Evolutionary conservation across 2,888 invertebrate species (phyloP).

Genomic region (Sisyra nigra): DNA sequence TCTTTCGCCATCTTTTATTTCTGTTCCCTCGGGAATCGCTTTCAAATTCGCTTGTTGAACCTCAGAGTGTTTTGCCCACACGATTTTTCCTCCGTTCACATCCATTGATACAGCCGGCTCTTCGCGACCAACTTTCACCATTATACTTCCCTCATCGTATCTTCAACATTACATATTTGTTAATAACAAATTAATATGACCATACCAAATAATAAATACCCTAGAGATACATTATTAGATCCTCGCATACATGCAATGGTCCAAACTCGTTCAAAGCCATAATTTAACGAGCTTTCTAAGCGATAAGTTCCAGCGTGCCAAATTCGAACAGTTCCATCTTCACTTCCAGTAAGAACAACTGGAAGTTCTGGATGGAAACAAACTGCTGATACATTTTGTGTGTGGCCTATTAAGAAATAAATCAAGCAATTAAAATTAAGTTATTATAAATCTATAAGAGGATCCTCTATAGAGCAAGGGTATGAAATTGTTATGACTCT

Average conservation of each 20-base stretch:
- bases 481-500: no score
- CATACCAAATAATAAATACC: no score
- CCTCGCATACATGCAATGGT: slow-evolving; percentile 85
- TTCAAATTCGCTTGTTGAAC: slow-evolving; percentile 93
- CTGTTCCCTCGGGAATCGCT: slow-evolving; percentile 59
- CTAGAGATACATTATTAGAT: slow-evolving; percentile 90
- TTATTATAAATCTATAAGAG: no score
- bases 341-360: slow-evolving; percentile 90
- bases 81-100: slow-evolving; percentile 92
- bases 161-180: slow-evolving; percentile 20
- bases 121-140: slow-evolving; percentile 93
- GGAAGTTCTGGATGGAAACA: slow-evolving; percentile 98
- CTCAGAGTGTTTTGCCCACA: slow-evolving; percentile 98
- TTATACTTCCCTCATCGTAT: slow-evolving; percentile 93
- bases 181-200: no score
- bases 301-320: slow-evolving; percentile 99
- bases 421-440: no score
- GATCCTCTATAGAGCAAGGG: no score
- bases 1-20: slow-evolving; percentile 74
- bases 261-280: slow-evolving; percentile 97
- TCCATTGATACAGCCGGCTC: slow-evolving; percentile 99
- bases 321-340: slow-evolving; percentile 92
- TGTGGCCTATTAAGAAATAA: no score
- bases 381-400: slow-evolving; percentile 89
- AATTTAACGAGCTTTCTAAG: slow-evolving; percentile 90